These are phyloP conservation scores for Leucania comma DNA, from an alignment of 2,888 invertebrate species.

Conservation along the genomic window DNA sequence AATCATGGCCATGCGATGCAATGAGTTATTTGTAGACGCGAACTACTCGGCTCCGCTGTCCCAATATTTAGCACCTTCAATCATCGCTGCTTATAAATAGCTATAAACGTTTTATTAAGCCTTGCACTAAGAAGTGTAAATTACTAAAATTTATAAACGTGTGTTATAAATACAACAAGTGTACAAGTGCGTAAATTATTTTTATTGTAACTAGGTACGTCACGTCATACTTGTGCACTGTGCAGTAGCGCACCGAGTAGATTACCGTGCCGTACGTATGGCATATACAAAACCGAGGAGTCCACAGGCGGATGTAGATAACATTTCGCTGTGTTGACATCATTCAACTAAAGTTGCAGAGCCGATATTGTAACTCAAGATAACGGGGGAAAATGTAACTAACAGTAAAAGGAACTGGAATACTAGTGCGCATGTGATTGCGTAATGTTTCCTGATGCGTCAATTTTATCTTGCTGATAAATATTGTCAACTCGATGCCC, in stretches of 20 bases:
- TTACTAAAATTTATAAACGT: neutral
- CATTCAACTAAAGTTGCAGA: slow-evolving; percentile 70
- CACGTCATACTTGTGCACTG: slow-evolving; percentile 21
- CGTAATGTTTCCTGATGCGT: slow-evolving; percentile 43
- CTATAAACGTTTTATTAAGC: neutral
- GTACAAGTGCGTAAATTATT: neutral
- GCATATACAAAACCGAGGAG: slow-evolving; percentile 68
- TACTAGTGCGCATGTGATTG: slow-evolving; percentile 45
- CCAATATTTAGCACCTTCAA: slow-evolving; percentile 48
- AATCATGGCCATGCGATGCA: slow-evolving; percentile 75
- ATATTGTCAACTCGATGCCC: slow-evolving; percentile 28
- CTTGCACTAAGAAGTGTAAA: slow-evolving; percentile 4
- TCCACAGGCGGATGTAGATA: slow-evolving; percentile 85
- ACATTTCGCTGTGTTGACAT: slow-evolving; percentile 84
- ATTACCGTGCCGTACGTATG: slow-evolving; percentile 52
- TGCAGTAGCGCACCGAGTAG: slow-evolving; percentile 39
- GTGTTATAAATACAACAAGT: neutral
- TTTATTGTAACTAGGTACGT: slow-evolving; percentile 15
- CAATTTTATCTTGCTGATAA: slow-evolving; percentile 37
- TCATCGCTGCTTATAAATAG: slow-evolving; percentile 23
- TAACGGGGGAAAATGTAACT: slow-evolving; percentile 52
- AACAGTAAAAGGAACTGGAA: slow-evolving; percentile 49
- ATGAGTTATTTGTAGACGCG: slow-evolving; percentile 74
- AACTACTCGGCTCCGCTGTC: slow-evolving; percentile 57
- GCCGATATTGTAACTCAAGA: slow-evolving; percentile 60